Conservation (phyloP, 1,140 invertebrate genomes). For the Triops longicaudatus region DNA sequence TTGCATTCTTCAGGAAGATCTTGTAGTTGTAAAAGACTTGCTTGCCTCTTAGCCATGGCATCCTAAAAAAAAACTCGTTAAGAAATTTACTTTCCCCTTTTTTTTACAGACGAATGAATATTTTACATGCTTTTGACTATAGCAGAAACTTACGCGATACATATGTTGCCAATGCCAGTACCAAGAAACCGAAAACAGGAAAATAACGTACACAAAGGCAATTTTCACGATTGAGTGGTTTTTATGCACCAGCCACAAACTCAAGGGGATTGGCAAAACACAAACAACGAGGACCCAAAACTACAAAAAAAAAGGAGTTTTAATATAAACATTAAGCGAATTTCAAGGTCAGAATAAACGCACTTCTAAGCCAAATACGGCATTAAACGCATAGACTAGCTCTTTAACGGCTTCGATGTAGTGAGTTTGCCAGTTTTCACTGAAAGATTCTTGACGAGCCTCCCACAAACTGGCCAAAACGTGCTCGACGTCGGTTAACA, state of each 20-base stretch:
- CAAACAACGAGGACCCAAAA: background rate
- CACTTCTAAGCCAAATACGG: background rate
- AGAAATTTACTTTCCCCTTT: too few relatives aligned
- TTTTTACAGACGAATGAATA: too few relatives aligned
- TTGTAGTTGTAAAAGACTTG: background rate
- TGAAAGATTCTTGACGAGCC: background rate
- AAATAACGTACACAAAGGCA: background rate
- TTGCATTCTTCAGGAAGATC: background rate
- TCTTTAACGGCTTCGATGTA: background rate
- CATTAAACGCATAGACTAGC: background rate
- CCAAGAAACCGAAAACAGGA: background rate
- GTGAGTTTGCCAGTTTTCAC: background rate
- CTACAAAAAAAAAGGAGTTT: background rate
- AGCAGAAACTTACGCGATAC: background rate
- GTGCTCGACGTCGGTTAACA: background rate
- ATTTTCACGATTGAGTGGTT: background rate
- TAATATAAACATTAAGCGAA: too few relatives aligned
- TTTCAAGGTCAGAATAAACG: too few relatives aligned
- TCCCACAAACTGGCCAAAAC: background rate
- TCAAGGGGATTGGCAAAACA: background rate
- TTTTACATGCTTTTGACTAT: too few relatives aligned
- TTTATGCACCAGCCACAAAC: background rate
- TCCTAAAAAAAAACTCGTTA: background rate
- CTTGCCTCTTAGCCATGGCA: background rate
- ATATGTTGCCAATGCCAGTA: constrained; percentile 1